Evolutionary conservation across 1,140 invertebrate species (phyloP), one percentile per base, ranked within the genome.

Genomic region (Lethocerus indicus): DNA sequence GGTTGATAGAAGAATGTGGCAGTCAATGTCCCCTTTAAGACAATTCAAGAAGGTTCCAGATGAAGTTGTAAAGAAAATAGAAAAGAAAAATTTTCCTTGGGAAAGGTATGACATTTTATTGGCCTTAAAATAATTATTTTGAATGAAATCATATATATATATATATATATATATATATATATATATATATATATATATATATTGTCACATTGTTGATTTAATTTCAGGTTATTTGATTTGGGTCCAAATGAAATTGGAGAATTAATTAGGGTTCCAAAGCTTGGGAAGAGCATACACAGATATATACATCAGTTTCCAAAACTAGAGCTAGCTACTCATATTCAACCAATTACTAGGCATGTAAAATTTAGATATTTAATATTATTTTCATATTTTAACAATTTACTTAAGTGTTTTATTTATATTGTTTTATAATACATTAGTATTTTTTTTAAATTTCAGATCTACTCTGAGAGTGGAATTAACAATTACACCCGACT

Each of bases 1-100:
- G 95, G 90, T 98, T 44, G 93, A 98, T 63, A 76, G 89, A 16
- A 73, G 95, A 21, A 97, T 97, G 92, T 99, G 96, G 96, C 93
- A 98, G 64, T 96, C 91, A 0, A 96, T 99, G 91, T 97, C 91
- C 32, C 96, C 96, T 3, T 67, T 99, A 1, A 70, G 96, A 20
- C 96, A 99, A 64, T 99, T 99, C 63, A 77, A 85, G 32, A 98
- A 98, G 63, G 94, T 98, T 73, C 94, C 94, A 0, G 89, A 95
- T 58, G 94, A 99, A 69, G 88, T 97, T 9, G 79, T 98, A 2
- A 90, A 93, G 59, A 97, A 97, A 61, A 83, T 99, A 44, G 96
- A 99, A 63, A 99, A 98, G 71, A 98, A 98, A 63, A 88, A 87
- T 61, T 87, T 93, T 60, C 86, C 88, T 0, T 92, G 86, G 85